phyloP scores from a whole-genome alignment of 2,113 vertebrate species.

The Dermatemys mawii region DNA sequence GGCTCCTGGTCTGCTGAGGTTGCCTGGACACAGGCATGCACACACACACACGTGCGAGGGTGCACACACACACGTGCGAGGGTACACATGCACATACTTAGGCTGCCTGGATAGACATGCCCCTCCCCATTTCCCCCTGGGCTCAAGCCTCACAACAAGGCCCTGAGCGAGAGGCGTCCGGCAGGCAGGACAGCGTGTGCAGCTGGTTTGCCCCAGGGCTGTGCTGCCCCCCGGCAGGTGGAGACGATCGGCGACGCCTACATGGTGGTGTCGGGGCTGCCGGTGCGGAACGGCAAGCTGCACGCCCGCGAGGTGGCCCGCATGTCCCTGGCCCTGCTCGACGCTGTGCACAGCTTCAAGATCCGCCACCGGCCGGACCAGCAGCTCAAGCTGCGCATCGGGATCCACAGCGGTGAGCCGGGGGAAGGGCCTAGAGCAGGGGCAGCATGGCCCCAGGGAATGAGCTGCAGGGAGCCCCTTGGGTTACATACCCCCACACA shows the following conservation, averaged over 20 bases:
- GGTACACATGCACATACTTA: no score
- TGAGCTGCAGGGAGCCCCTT: no score
- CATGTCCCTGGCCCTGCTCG: constrained; percentile 92
- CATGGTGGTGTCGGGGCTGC: constrained; percentile 96
- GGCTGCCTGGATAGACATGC: not conserved
- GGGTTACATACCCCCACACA: no score
- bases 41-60: not conserved
- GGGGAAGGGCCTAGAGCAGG: rapidly evolving
- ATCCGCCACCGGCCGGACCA: constrained; percentile 88
- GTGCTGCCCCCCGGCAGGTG: constrained; percentile 77
- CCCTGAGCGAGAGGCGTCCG: not conserved
- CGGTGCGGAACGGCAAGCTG: constrained; percentile 87
- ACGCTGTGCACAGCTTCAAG: constrained; percentile 88
- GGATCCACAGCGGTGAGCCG: constrained; percentile 88
- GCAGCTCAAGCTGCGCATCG: constrained; percentile 88
- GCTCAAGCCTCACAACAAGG: not conserved
- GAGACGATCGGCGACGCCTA: constrained; percentile 96
- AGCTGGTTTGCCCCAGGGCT: not conserved
- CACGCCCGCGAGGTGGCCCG: constrained; percentile 88
- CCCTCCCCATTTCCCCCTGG: not conserved
- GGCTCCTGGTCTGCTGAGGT: not conserved
- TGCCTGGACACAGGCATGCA: not conserved
- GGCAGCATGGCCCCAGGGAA: no score
- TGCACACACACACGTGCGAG: not conserved
- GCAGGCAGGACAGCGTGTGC: not conserved